These are phyloP conservation scores for Nibea albiflora DNA, from an alignment of 2,113 vertebrate genomes.

Conservation along the genomic window DNA sequence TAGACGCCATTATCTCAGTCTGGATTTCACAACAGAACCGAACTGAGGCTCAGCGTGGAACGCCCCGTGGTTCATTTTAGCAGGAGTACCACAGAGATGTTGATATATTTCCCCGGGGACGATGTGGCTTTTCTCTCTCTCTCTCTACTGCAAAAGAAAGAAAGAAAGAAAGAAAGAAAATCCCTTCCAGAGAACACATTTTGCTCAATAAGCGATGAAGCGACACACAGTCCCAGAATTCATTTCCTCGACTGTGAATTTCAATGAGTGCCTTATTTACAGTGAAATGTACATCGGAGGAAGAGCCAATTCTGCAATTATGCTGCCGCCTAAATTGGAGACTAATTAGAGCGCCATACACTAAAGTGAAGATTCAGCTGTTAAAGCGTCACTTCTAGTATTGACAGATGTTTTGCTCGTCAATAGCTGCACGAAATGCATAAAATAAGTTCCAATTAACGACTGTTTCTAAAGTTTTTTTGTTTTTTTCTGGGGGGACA, in stretches of 20 bases:
- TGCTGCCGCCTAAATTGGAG: constrained; percentile 16
- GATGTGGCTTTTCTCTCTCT: neutral
- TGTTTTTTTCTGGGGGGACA: too few species aligned
- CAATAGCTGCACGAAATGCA: neutral
- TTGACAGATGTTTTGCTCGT: constrained; percentile 36
- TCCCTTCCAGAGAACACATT: constrained; percentile 50
- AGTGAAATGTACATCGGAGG: constrained; percentile 25
- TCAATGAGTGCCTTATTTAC: constrained; percentile 48
- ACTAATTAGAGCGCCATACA: constrained; percentile 35
- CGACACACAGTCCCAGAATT: constrained; percentile 13
- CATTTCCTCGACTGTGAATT: constrained; percentile 42
- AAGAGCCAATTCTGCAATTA: constrained; percentile 36
- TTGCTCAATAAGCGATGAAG: constrained; percentile 51
- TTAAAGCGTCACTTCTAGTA: constrained; percentile 1
- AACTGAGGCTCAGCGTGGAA: constrained; percentile 13
- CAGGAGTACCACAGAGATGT: constrained; percentile 37
- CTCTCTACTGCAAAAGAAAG: constrained; percentile 5
- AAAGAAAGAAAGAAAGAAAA: neutral
- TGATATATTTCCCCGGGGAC: constrained; percentile 56
- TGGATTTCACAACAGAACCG: constrained; percentile 39
- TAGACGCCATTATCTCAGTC: constrained; percentile 53
- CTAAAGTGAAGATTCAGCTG: constrained; percentile 4
- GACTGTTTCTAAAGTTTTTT: neutral
- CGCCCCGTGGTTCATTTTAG: constrained; percentile 50
- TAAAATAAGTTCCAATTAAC: constrained; percentile 26